Evolutionary conservation across 64 coral and sea anemone species (phyloP).

Genomic region (Montipora foliosa): DNA sequence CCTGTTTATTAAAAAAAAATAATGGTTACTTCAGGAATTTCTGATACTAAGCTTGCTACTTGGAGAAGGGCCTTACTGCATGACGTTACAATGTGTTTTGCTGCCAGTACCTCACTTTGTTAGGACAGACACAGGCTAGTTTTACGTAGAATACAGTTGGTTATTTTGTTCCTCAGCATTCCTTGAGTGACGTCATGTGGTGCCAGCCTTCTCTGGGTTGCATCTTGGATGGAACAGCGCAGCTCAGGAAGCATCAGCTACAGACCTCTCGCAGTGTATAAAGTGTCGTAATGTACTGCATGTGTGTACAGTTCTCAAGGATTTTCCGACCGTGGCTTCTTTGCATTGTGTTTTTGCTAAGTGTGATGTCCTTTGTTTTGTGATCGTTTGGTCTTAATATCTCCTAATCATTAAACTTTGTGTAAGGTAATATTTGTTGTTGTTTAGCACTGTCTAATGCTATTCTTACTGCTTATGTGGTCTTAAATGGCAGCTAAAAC

Average conservation of each 20-base stretch:
- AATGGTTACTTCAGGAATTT: too few relatives aligned
- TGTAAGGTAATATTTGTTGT: background rate
- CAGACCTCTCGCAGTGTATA: constrained; percentile 34
- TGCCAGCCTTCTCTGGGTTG: constrained; percentile 42
- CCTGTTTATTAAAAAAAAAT: too few relatives aligned
- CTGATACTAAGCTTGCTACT: background rate
- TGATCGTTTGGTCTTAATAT: background rate
- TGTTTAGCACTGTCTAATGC: background rate
- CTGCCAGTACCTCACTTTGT: background rate
- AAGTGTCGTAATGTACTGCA: background rate
- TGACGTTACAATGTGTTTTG: constrained; percentile 45
- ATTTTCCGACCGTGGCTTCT: constrained; percentile 41
- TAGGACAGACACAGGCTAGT: background rate
- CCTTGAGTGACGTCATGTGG: constrained; percentile 57
- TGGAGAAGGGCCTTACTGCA: constrained; percentile 49
- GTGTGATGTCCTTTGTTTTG: background rate
- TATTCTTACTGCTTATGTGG: background rate
- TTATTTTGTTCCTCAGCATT: background rate
- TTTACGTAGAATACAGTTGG: background rate
- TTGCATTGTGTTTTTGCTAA: constrained; percentile 37
- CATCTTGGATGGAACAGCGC: constrained; percentile 46
- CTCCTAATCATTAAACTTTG: background rate
- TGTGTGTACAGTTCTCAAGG: background rate
- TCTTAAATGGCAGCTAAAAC: background rate
- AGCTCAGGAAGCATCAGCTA: constrained; percentile 12